Evolutionary conservation across 92 coral and sea anemone genomes (phyloP).

Genomic region (Desmophyllum pertusum): DNA sequence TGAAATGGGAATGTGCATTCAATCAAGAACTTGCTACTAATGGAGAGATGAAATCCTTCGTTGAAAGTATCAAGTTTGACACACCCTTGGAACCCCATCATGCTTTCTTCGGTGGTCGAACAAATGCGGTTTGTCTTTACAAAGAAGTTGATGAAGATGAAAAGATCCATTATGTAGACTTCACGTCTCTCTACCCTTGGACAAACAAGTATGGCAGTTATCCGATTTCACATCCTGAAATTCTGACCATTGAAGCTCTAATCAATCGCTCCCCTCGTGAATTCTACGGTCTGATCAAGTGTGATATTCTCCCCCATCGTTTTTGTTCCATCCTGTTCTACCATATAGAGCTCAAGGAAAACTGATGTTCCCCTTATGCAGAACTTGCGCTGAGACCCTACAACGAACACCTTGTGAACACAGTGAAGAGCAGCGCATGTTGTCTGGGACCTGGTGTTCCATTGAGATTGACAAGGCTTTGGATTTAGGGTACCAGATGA

Average conservation of each 20-base stretch:
- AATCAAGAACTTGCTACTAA: not conserved
- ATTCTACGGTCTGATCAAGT: conserved; percentile 48
- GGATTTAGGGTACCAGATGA: conserved; percentile 39
- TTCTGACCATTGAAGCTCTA: conserved; percentile 18
- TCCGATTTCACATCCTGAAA: conserved; percentile 29
- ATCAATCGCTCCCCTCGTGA: conserved; percentile 14
- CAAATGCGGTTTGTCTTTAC: not conserved
- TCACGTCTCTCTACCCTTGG: conserved; percentile 24
- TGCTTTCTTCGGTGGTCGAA: not conserved
- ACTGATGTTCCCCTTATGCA: conserved; percentile 55
- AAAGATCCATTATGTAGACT: conserved; percentile 36
- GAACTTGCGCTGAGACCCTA: conserved; percentile 54
- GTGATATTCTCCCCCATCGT: conserved; percentile 44
- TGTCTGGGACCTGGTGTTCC: conserved; percentile 63
- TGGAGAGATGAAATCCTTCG: not conserved
- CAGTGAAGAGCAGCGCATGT: conserved; percentile 34
- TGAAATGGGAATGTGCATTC: conserved; percentile 31
- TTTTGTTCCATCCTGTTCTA: conserved; percentile 48
- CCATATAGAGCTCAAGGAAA: conserved; percentile 50
- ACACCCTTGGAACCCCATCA: not conserved
- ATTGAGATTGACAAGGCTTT: conserved; percentile 50
- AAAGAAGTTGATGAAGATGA: conserved; percentile 4
- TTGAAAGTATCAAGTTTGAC: not conserved
- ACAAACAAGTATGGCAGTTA: conserved; percentile 16
- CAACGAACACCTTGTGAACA: conserved; percentile 53